Evolutionary conservation across 2,888 invertebrate genomes (phyloP), one percentile per base, ranked within the genome.

Genomic region (Myopa testacea): DNA sequence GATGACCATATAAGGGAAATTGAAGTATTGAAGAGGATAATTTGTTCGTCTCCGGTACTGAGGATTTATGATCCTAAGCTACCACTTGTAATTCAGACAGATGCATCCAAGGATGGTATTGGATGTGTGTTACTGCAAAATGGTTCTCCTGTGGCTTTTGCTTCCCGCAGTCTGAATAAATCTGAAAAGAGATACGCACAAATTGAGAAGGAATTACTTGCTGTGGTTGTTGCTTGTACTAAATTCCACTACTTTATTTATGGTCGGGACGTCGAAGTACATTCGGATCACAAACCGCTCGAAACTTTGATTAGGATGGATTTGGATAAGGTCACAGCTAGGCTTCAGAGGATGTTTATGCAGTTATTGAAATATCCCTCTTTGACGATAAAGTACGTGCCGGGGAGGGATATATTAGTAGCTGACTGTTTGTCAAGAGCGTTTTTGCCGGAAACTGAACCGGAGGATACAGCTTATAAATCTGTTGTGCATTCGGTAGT

Each of bases 181-280:
- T 55, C 82, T 5, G 83, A 83, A 79, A 78, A 62, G 16, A 75
- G 79, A 40, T 83, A 83, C 76, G 73, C 82, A 8, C 83, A 83
- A 79, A 82, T 83, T 26, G 83, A 84, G 76, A 83, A 83, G 67
- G 82, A 83, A 76, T 77, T 82, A 62, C 70, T 83, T n/a, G 80
- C 82, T n/a, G 78, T 82, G 50, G 79, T 82, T 7, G 83, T 81
- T 60, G 79, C 79, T 4, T 82, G 82, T 77, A 26, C 77, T 26
- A 82, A 82, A 77, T 83, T 82, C 62, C 82, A 83, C 58, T 65
- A 71, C 4, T 82, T 78, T 45, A 82, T 83, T 38, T 84, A 82
- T 63, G 83, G 82, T 1, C 12, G 60, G 12, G 78, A 55, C 34
- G 72, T 80, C 8, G 75, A 75, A 52, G 62, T 80, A 10, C 26